phyloP scores from a whole-genome alignment of 1,140 invertebrate genomes.

The Heterodera schachtii region DNA sequence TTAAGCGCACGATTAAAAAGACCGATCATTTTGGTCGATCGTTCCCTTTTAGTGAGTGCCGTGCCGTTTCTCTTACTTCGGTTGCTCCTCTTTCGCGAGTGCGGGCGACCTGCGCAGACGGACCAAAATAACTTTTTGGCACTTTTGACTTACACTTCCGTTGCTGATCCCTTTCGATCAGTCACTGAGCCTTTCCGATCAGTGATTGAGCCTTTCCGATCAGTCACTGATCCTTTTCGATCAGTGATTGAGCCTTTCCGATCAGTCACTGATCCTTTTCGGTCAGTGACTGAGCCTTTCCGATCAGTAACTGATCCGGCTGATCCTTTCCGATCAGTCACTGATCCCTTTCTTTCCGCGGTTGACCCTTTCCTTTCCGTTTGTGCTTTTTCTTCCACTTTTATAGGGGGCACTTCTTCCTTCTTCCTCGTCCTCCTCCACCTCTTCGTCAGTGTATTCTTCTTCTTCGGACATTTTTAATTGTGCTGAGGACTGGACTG shows the following conservation, averaged over 20 bases:
- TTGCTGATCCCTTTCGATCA: too few species aligned
- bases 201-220: neutral
- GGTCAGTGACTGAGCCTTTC: too few species aligned
- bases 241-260: too few species aligned
- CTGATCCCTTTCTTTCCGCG: neutral
- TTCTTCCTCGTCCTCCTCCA: slow-evolving; percentile 30
- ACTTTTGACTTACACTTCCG: neutral
- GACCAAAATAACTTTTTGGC: too few species aligned
- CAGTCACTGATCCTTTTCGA: neutral
- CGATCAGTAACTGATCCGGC: too few species aligned
- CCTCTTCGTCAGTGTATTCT: slow-evolving; percentile 43
- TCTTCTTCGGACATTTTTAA: slow-evolving; percentile 30
- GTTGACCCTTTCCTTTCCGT: neutral
- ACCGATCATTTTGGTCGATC: neutral
- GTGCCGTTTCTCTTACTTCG: slow-evolving; percentile 1
- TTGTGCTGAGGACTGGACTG: neutral
- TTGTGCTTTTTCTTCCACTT: slow-evolving; percentile 14
- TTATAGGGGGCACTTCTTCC: slow-evolving; percentile 2
- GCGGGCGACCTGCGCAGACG: slow-evolving; percentile 6
- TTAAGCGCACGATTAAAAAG: neutral
- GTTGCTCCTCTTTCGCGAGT: slow-evolving; percentile 29
- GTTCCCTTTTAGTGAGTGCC: too few species aligned
- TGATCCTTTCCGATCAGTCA: too few species aligned
- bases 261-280: too few species aligned
- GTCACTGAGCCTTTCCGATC: neutral